Conservation (phyloP, 2,888 invertebrate genomes). For the Mythimna ferrago region DNA sequence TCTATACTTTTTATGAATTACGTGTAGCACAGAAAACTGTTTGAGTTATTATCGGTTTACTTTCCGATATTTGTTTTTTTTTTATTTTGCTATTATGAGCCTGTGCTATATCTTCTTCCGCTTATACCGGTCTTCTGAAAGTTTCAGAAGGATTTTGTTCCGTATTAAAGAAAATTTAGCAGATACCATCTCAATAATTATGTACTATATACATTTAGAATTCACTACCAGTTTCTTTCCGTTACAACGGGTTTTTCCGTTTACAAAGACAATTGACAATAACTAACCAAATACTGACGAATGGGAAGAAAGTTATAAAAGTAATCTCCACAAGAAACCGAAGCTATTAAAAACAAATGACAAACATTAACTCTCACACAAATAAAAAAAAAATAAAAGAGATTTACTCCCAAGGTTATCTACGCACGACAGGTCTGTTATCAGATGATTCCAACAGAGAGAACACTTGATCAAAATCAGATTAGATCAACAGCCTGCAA, state of each 20-base stretch:
- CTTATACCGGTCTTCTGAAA: no score
- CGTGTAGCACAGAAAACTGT: not conserved
- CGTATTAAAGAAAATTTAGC: not conserved
- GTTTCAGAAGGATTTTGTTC: not conserved
- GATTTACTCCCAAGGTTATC: constrained; percentile 42
- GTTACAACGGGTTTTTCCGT: not conserved
- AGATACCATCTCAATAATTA: not conserved
- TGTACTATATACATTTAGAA: not conserved
- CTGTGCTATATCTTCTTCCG: no score
- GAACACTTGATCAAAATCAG: constrained; percentile 9
- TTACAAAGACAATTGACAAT: not conserved
- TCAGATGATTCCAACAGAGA: constrained; percentile 37
- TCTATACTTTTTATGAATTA: not conserved
- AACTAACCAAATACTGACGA: constrained; percentile 7
- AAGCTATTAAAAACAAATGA: constrained; percentile 24
- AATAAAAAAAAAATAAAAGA: constrained; percentile 22
- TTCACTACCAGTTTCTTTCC: not conserved
- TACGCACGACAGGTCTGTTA: constrained; percentile 25
- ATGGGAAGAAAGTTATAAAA: constrained; percentile 39
- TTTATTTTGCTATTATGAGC: not conserved
- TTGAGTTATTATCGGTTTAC: not conserved
- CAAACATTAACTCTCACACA: constrained; percentile 12
- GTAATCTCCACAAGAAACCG: not conserved
- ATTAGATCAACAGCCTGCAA: constrained; percentile 28
- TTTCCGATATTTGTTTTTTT: not conserved